A percentile compares a stretch with the other conserved stretches of the same genome.
These are phyloP conservation scores for Bombus polaris DNA, from an alignment of 1,140 invertebrate genomes.

Conservation along the genomic window DNA sequence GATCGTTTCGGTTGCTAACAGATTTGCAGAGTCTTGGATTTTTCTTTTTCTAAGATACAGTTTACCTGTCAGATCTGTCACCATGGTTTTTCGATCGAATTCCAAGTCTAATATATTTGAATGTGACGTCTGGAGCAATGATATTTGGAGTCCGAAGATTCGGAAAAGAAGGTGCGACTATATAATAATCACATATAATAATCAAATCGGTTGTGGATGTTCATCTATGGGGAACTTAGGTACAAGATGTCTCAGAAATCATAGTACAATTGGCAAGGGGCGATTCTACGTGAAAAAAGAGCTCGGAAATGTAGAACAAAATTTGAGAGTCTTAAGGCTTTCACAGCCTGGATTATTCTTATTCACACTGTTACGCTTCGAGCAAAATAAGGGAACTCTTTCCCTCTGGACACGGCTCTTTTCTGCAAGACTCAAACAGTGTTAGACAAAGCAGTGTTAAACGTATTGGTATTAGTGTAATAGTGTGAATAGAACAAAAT, in stretches of 20 bases:
- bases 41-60: not conserved
- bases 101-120: not conserved
- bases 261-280: not conserved
- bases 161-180: constrained; percentile 19
- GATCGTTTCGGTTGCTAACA: not conserved
- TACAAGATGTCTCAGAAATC: not conserved
- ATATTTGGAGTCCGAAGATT: constrained; percentile 65
- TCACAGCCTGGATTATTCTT: too few species aligned
- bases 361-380: too few species aligned
- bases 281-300: too few species aligned
- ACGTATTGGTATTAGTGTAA: too few species aligned
- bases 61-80: not conserved
- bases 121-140: constrained; percentile 67
- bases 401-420: too few species aligned
- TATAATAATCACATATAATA: not conserved
- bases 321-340: too few species aligned
- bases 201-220: not conserved
- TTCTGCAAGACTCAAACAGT: too few species aligned
- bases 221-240: not conserved
- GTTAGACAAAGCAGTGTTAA: too few species aligned
- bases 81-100: not conserved
- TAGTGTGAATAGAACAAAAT: too few species aligned
- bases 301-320: too few species aligned
- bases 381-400: too few species aligned
- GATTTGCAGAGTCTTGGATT: constrained; percentile 1